Base-by-base conservation (phyloP, 2,888 invertebrate species). In the Pyrocoelia pectoralis region DNA sequence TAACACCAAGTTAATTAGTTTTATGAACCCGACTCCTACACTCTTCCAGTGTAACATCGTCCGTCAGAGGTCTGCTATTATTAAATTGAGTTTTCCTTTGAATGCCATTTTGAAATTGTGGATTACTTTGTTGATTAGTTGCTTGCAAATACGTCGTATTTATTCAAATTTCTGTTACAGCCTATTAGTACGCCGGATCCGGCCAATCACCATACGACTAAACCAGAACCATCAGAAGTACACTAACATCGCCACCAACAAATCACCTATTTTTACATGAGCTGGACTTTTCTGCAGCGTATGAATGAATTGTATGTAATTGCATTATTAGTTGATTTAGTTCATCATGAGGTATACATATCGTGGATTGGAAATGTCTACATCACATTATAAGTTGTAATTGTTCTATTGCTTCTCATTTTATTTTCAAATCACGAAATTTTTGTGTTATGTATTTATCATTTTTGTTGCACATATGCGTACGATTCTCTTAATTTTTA, bases 201-300 rank as follows among this genome's bases (percentile, higher is more conserved):
- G 83, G 90, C 90, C 81, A 92, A 91, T 84, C 93, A 92, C 84
- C 90, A 90, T 84, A 83, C 90, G 79, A 81, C 84, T 82, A 91
- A 92, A 84, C 88, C 90, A 81, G 92, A 92, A 85, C 89, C 90
- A 81, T 91, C 92, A 78, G 92, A 93, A 86, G 91, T 91, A 83
- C 91, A 92, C 88, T 92, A 87, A 83, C 82, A 76, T 68, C 58
- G 54, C 41, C 49, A 59, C 28, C 58, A 54, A 64, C 55, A 61
- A 64, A 57, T 57, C 49, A 63, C 62, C 66, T 61, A 59, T 62
- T 58, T 66, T 66, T 62, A 62, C 59, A 66, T 68, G 61, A 67
- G 64, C 68, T 70, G 70, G 69, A 71, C 71, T 56, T 65, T 60
- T 48, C 48, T 60, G 60, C 60, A 67, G 70, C 62, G 69, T 61